A percentile compares a stretch with the other conserved stretches of the same genome.
These are phyloP conservation scores for Bhutanitis thaidina DNA, from an alignment of 2,888 invertebrate species.

Conservation along the genomic window DNA sequence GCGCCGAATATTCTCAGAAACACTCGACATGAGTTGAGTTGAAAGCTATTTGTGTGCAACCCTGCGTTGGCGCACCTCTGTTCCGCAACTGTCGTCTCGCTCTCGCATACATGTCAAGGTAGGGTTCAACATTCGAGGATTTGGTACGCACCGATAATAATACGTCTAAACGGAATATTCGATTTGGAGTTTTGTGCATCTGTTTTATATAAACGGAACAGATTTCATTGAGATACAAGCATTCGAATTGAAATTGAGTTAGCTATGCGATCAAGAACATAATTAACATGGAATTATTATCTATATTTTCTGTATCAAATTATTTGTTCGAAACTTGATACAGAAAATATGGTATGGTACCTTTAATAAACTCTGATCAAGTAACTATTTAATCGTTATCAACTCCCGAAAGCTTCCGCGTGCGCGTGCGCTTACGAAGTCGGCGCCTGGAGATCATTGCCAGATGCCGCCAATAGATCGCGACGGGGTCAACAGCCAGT, in stretches of 20 bases:
- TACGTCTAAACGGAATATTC: slow-evolving; percentile 56
- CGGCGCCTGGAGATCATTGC: slow-evolving; percentile 71
- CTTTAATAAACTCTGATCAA: slow-evolving; percentile 24
- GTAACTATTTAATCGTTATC: slow-evolving; percentile 43
- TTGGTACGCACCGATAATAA: slow-evolving; percentile 57
- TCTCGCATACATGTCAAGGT: slow-evolving; percentile 77
- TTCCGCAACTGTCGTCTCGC: slow-evolving; percentile 62
- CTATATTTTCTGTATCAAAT: too few species aligned
- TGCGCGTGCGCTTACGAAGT: slow-evolving; percentile 30
- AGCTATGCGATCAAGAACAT: too few species aligned
- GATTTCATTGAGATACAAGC: slow-evolving; percentile 60
- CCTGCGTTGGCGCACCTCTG: slow-evolving; percentile 63
- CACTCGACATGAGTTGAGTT: slow-evolving; percentile 58
- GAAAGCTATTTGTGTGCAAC: slow-evolving; percentile 74
- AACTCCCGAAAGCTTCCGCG: slow-evolving; percentile 69
- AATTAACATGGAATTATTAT: too few species aligned
- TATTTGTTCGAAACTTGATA: slow-evolving; percentile 45
- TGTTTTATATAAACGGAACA: slow-evolving; percentile 59
- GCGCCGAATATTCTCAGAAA: slow-evolving; percentile 57
- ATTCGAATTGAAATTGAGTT: too few species aligned
- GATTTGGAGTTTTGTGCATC: slow-evolving; percentile 36
- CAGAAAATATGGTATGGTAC: slow-evolving; percentile 32
- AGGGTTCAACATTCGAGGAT: slow-evolving; percentile 78
- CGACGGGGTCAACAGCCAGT: slow-evolving; percentile 77
- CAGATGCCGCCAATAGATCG: slow-evolving; percentile 73